phyloP scores from a whole-genome alignment of 2,888 invertebrate genomes.

The Carabus problematicus region DNA sequence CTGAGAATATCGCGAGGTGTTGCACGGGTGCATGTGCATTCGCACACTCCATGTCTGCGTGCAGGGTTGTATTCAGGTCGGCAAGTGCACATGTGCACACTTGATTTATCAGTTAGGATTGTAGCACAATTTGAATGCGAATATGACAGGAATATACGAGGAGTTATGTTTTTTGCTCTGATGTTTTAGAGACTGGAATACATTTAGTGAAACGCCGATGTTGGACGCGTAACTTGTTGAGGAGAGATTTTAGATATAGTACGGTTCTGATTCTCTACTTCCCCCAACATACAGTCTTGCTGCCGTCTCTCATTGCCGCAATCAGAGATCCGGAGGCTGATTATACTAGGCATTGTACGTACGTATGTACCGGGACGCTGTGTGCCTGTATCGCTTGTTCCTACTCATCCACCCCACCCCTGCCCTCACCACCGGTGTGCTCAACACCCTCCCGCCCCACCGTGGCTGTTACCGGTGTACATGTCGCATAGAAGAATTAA shows the following conservation, averaged over 20 bases:
- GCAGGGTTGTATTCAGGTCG: background rate
- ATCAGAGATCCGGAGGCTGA: conserved; percentile 40
- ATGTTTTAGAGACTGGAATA: no score
- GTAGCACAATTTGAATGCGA: no score
- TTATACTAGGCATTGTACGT: conserved; percentile 37
- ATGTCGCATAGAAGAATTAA: conserved; percentile 46
- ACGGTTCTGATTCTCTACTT: no score
- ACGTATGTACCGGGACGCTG: background rate
- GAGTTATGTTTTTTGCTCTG: no score
- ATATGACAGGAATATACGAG: no score
- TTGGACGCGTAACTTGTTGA: no score
- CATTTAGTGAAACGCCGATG: no score
- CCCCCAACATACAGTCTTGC: background rate
- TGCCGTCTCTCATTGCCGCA: conserved; percentile 32
- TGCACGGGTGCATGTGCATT: conserved; percentile 3
- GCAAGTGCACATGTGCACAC: background rate
- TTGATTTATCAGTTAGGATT: no score
- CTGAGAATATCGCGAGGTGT: conserved; percentile 14
- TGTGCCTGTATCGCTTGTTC: conserved; percentile 11
- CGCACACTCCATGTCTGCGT: background rate
- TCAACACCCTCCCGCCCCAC: background rate
- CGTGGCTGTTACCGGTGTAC: conserved; percentile 2
- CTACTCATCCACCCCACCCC: conserved; percentile 21
- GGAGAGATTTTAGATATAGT: no score
- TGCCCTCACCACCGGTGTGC: background rate